Evolutionary conservation across 2,113 vertebrate species (phyloP).

Genomic region (Scomber colias): DNA sequence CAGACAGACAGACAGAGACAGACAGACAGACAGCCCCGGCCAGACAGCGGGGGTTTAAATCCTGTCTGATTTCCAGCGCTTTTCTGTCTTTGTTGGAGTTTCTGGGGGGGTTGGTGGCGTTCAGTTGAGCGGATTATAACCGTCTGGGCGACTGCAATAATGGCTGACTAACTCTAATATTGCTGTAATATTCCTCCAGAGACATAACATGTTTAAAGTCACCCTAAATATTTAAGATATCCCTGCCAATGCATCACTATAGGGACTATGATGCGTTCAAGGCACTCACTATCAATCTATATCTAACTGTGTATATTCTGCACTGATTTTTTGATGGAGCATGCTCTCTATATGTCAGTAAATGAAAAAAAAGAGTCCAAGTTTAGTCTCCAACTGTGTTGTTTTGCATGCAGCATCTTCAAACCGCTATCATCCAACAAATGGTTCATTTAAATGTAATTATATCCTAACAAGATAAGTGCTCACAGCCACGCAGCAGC

Average conservation of each 20-base stretch:
- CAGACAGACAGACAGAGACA: slow-evolving; percentile 22
- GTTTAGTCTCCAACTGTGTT: neutral
- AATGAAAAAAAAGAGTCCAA: neutral
- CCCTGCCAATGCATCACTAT: neutral
- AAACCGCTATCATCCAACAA: no score
- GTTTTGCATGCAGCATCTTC: neutral
- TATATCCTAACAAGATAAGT: no score
- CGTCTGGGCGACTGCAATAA: slow-evolving; percentile 67
- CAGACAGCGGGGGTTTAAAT: slow-evolving; percentile 66
- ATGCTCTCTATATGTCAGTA: neutral
- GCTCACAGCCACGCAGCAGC: no score
- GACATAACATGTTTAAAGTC: neutral
- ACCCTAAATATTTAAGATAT: neutral
- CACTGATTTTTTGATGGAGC: no score
- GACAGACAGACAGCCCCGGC: slow-evolving; percentile 20
- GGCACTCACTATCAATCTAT: neutral
- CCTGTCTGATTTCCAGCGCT: slow-evolving; percentile 64
- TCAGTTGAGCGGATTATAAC: slow-evolving; percentile 77
- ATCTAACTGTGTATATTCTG: neutral
- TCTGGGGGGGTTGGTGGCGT: slow-evolving; percentile 35
- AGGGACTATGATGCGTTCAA: neutral
- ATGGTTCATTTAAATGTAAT: neutral
- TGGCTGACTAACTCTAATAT: slow-evolving; percentile 24
- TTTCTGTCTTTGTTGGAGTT: slow-evolving; percentile 72
- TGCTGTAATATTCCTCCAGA: slow-evolving; percentile 15